These are phyloP conservation scores for Macquaria australasica DNA, from an alignment of 2,113 vertebrate species.

Conservation along the genomic window DNA sequence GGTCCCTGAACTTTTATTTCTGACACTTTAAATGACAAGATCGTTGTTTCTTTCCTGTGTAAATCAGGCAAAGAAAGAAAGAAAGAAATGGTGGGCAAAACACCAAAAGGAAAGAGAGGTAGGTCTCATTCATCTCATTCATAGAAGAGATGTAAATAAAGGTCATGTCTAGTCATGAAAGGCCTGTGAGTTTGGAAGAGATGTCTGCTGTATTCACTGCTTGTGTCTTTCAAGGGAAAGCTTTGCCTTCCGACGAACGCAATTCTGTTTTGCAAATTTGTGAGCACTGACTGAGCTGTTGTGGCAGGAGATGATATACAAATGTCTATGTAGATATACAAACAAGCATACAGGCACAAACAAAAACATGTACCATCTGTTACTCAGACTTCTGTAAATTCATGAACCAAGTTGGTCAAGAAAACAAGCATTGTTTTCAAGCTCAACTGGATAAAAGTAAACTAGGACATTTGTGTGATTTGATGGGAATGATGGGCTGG, in stretches of 20 bases:
- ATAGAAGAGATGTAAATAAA: constrained; percentile 48
- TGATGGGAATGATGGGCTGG: constrained; percentile 23
- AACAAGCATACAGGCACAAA: background rate
- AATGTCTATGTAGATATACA: background rate
- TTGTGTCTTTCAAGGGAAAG: constrained; percentile 9
- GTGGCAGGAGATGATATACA: constrained; percentile 23
- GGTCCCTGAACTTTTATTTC: background rate
- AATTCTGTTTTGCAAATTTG: constrained; percentile 4
- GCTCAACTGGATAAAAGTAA: background rate
- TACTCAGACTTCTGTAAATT: background rate
- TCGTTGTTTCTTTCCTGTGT: background rate
- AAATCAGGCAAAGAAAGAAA: background rate
- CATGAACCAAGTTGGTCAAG: background rate
- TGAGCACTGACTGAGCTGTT: constrained; percentile 31
- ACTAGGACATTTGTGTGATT: background rate
- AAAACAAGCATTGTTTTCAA: constrained; percentile 5
- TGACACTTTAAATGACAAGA: background rate
- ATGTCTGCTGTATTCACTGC: constrained; percentile 25
- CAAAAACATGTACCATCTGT: constrained; percentile 5
- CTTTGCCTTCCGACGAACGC: background rate
- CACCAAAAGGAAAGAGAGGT: background rate
- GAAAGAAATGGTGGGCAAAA: background rate
- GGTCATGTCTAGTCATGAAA: constrained; percentile 37
- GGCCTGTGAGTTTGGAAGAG: constrained; percentile 4
- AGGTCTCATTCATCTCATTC: background rate